Conservation (phyloP, 2,888 invertebrate genomes). For the Drosophila incognita region DNA sequence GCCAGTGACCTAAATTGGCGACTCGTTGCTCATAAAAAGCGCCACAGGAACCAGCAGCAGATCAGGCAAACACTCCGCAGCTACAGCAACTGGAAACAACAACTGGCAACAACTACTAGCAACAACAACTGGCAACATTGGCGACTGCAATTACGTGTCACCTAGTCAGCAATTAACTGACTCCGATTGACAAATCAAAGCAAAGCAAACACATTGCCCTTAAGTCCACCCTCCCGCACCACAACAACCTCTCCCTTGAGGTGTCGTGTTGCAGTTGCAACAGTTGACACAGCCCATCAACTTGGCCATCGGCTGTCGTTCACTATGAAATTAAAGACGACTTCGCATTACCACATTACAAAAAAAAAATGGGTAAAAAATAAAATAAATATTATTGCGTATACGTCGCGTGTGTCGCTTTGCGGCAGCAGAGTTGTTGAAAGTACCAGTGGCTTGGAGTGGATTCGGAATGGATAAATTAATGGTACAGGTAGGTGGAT, state of each 20-base stretch:
- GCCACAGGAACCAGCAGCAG: conserved; percentile 58
- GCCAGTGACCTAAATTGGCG: conserved; percentile 67
- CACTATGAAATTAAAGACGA: conserved; percentile 47
- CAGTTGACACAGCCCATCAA: conserved; percentile 41
- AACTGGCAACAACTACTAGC: conserved; percentile 2
- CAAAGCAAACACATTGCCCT: conserved; percentile 30
- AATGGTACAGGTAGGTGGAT: not conserved
- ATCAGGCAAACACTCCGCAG: conserved; percentile 1
- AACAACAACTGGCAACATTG: conserved; percentile 22
- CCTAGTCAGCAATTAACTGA: conserved; percentile 45
- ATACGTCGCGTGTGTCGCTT: conserved; percentile 53
- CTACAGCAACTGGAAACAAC: conserved; percentile 1
- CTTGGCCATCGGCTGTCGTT: conserved; percentile 51
- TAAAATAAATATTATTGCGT: conserved; percentile 44
- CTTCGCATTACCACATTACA: conserved; percentile 31
- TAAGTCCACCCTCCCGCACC: conserved; percentile 9
- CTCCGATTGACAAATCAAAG: conserved; percentile 51
- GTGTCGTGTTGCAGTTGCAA: conserved; percentile 42
- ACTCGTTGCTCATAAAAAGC: conserved; percentile 51
- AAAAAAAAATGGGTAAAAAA: conserved; percentile 18
- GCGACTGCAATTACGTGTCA: conserved; percentile 39
- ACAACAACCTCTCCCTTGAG: conserved; percentile 43
- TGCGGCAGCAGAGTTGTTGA: conserved; percentile 30
- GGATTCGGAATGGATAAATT: not conserved
- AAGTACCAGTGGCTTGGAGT: conserved; percentile 10